phyloP scores from a whole-genome alignment of 2,888 invertebrate species.

The Aleiodes alternator region DNA sequence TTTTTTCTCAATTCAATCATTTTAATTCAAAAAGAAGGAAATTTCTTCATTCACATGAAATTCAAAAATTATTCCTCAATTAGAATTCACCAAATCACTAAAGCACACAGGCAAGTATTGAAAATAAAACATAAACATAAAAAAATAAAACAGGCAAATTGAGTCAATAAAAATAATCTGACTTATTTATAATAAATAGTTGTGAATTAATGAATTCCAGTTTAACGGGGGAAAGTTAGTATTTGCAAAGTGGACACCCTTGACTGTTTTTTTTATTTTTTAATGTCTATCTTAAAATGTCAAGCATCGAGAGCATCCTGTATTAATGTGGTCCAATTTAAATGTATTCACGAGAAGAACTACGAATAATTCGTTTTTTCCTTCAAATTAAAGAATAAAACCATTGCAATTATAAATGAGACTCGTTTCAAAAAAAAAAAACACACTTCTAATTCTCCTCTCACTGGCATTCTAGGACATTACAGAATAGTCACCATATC shows the following conservation, averaged over 20 bases:
- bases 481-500: slow-evolving; percentile 42
- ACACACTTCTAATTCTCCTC: slow-evolving; percentile 54
- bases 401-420: slow-evolving; percentile 31
- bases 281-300: slow-evolving; percentile 47
- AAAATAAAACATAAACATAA: not conserved
- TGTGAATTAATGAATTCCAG: slow-evolving; percentile 4
- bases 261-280: slow-evolving; percentile 34
- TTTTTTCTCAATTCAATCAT: too few relatives aligned
- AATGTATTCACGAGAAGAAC: not conserved
- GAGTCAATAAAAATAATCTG: slow-evolving; percentile 3
- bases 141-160: not conserved
- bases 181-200: slow-evolving; percentile 8
- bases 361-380: too few relatives aligned
- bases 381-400: too few relatives aligned
- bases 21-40: not conserved
- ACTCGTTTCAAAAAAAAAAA: slow-evolving; percentile 37
- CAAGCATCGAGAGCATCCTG: slow-evolving; percentile 42
- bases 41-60: not conserved
- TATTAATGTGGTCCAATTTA: slow-evolving; percentile 2
- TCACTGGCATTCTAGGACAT: slow-evolving; percentile 54
- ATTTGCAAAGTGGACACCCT: slow-evolving; percentile 45
- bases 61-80: slow-evolving; percentile 7
- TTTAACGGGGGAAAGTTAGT: slow-evolving; percentile 40
- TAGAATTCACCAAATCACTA: not conserved
- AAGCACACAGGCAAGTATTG: not conserved